Conservation (phyloP, 92 coral and sea anemone species). For the Hydrozoanthus gracilis region DNA sequence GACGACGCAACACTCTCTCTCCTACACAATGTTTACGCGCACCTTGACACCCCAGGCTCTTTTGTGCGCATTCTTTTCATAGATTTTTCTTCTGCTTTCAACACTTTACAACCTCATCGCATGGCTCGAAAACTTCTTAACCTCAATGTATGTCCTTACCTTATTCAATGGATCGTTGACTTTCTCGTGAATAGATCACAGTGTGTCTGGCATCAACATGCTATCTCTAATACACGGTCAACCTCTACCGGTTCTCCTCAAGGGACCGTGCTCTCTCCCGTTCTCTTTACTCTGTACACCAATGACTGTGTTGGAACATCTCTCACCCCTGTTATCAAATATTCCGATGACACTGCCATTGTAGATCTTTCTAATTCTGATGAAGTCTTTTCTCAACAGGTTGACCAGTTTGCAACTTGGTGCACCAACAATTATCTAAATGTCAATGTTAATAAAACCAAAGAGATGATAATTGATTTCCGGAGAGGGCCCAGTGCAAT, state of each 20-base stretch:
- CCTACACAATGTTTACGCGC: background rate
- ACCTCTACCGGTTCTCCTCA: conserved; percentile 23
- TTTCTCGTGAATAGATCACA: background rate
- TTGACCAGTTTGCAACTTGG: conserved; percentile 22
- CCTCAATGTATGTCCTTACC: background rate
- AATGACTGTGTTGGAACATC: conserved; percentile 20
- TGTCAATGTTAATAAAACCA: conserved; percentile 19
- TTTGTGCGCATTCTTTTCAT: background rate
- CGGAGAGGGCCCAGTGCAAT: conserved; percentile 29
- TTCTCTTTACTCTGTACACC: conserved; percentile 26
- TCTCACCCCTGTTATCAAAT: conserved; percentile 23
- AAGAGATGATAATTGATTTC: conserved; percentile 23
- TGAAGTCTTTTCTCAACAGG: conserved; percentile 23
- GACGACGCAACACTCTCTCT: background rate
- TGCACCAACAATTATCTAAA: conserved; percentile 24
- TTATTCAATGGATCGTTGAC: background rate
- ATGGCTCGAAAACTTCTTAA: background rate
- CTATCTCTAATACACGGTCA: conserved; percentile 15
- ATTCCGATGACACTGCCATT: conserved; percentile 26
- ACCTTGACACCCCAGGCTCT: background rate
- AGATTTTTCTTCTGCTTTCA: background rate
- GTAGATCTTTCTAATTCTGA: conserved; percentile 24
- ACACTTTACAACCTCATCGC: background rate
- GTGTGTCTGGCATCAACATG: background rate
- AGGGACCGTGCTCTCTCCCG: conserved; percentile 27